Evolutionary conservation across 1,140 invertebrate species (phyloP), one percentile per base, ranked within the genome.

Genomic region (Apis florea): DNA sequence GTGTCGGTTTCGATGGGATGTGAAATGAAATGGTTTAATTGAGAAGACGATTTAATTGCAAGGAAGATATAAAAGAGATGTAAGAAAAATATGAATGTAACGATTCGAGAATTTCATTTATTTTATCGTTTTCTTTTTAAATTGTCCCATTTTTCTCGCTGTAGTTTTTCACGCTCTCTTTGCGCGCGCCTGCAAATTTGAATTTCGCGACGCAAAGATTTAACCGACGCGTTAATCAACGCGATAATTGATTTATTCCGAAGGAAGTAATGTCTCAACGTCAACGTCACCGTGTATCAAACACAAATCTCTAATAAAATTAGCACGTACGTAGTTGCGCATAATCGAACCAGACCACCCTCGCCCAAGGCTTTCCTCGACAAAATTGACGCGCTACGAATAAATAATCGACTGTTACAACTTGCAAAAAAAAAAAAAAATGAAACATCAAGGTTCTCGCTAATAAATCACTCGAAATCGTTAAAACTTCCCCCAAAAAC

Each of bases 181-280:
- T 40, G 4, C 4, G 31, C 4, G 31, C 31, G 31, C 31, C 31
- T 31, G 6, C 31, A 40, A 40, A 40, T 40, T 40, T 40, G 31
- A 40, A 40, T 40, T 40, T 40, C 2, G 58, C 58, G n/a, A 61
- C 13, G n/a, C 58, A 24, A 13, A 5, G 58, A 31, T 26, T 63
- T 24, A 15, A 54, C 26, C 26, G 15, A 11, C 15, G 10, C 21
- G 9, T 53, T 56, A 67, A 77, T 56, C 49, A 12, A n/a, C 59
- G 47, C 47, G 47, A n/a, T 64, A 74, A 74, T 51, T 67, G 63
- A 77, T 77, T 77, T 54, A 77, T 77, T 49, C n/a, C 11, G 6
- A 9, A 21, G 59, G 12, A 15, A 63, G 19, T n/a, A 47, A 58
- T n/a, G 53, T 13, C 6, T 54, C 26, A 40, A 56, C 70, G 70